Percentiles rank a stretch among this genome's conserved stretches.
Conservation (phyloP, 2,797 vertebrate genomes). For the Danio choprae region DNA sequence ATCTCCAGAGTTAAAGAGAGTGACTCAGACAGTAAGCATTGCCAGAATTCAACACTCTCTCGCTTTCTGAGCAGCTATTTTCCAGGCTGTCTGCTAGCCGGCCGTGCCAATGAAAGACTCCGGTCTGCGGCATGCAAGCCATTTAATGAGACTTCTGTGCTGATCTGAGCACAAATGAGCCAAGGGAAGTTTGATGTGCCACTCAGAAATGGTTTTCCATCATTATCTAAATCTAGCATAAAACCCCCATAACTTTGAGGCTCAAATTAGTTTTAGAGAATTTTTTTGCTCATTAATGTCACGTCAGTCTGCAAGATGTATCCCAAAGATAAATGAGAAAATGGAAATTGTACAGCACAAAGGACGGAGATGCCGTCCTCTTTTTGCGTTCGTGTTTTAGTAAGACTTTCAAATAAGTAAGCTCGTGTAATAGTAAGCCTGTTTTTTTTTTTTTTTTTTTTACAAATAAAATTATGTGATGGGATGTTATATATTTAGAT, state of each 20-base stretch:
- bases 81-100: constrained; percentile 59
- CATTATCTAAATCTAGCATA: constrained; percentile 64
- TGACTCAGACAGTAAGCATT: constrained; percentile 50
- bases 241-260: constrained; percentile 57
- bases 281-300: constrained; percentile 59
- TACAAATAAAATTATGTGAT: not conserved
- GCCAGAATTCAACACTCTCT: constrained; percentile 51
- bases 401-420: constrained; percentile 29
- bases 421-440: too few relatives aligned
- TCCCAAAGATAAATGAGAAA: constrained; percentile 52
- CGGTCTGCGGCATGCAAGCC: constrained; percentile 50
- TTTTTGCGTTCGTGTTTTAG: constrained; percentile 13
- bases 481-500: constrained; percentile 8
- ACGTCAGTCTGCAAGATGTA: constrained; percentile 54
- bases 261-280: constrained; percentile 60
- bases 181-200: constrained; percentile 64
- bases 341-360: constrained; percentile 40
- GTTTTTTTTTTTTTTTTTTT: not conserved
- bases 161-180: constrained; percentile 67
- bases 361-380: constrained; percentile 19
- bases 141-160: constrained; percentile 64
- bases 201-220: constrained; percentile 62
- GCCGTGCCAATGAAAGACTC: constrained; percentile 53
- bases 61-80: constrained; percentile 62
- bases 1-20: constrained; percentile 46